Evolutionary conservation across 2,797 vertebrate genomes (phyloP).

Genomic region (Lacerta agilis): DNA sequence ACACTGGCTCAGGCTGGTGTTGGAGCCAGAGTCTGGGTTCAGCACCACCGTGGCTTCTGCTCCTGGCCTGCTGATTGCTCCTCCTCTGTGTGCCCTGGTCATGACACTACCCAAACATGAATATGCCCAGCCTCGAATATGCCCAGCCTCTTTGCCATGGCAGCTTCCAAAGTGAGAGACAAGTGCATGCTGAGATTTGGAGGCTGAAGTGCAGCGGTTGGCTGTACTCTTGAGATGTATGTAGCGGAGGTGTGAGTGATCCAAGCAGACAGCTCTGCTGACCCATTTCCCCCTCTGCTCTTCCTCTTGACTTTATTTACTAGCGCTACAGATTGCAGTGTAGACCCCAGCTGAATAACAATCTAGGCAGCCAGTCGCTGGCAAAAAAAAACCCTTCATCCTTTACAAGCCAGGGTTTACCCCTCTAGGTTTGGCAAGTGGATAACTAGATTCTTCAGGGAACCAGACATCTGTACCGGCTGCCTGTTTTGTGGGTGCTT

Average conservation of each 20-base stretch:
- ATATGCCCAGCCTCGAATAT: too few species aligned
- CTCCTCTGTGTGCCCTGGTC: neutral
- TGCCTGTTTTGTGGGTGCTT: neutral
- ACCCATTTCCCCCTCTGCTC: slow-evolving; percentile 28
- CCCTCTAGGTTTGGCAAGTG: neutral
- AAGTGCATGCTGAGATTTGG: neutral
- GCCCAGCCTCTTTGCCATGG: neutral
- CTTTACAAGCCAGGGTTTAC: neutral
- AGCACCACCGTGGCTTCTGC: neutral
- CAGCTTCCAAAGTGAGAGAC: neutral
- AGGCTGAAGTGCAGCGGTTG: slow-evolving; percentile 31
- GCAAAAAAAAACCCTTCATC: slow-evolving; percentile 13
- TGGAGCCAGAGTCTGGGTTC: neutral
- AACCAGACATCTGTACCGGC: neutral
- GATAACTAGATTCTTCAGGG: neutral
- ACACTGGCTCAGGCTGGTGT: neutral
- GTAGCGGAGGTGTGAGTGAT: slow-evolving; percentile 27
- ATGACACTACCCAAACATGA: too few species aligned
- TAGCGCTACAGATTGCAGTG: slow-evolving; percentile 43
- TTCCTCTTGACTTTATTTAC: slow-evolving; percentile 44
- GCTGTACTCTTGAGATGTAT: slow-evolving; percentile 35
- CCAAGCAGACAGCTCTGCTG: slow-evolving; percentile 46
- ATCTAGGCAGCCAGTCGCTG: neutral
- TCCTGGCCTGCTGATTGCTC: neutral
- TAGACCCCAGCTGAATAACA: slow-evolving; percentile 54